A percentile compares a stretch with the other conserved stretches of the same genome.
These are phyloP conservation scores for Myotis davidii DNA, from an alignment of 2,113 vertebrate genomes.

Conservation along the genomic window DNA sequence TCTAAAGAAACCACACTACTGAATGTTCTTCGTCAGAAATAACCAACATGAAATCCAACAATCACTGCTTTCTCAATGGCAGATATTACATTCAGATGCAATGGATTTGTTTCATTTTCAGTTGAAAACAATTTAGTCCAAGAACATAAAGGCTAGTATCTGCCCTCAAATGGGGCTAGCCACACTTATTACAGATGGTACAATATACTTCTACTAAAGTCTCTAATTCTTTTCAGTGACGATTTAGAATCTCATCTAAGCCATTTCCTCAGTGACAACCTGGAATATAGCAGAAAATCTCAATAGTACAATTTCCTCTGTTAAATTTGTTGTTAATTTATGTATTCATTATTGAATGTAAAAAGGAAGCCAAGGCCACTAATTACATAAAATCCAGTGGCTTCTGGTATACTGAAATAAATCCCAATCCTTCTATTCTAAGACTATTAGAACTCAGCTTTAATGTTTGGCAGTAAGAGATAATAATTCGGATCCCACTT, in stretches of 20 bases:
- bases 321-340: conserved; percentile 59
- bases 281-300: conserved; percentile 29
- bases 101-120: conserved; percentile 52
- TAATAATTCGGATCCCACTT: neutral
- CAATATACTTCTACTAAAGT: conserved; percentile 35
- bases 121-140: conserved; percentile 56
- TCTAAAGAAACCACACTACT: conserved; percentile 42
- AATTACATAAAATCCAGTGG: conserved; percentile 30
- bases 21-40: conserved; percentile 27
- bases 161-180: neutral
- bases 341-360: conserved; percentile 29
- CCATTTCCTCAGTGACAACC: conserved; percentile 33
- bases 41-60: conserved; percentile 27
- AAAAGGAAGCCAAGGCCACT: neutral
- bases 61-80: conserved; percentile 18
- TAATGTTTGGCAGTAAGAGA: conserved; percentile 43
- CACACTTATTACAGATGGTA: neutral
- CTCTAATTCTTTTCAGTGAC: conserved; percentile 48
- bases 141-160: conserved; percentile 20
- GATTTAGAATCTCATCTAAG: conserved; percentile 48
- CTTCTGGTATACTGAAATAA: conserved; percentile 41
- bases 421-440: conserved; percentile 17
- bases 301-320: neutral
- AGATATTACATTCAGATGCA: conserved; percentile 37
- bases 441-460: conserved; percentile 39